Percentiles rank a stretch among this genome's conserved stretches.
Conservation (phyloP, 2,888 invertebrate species). For the Tetragonula carbonaria region DNA sequence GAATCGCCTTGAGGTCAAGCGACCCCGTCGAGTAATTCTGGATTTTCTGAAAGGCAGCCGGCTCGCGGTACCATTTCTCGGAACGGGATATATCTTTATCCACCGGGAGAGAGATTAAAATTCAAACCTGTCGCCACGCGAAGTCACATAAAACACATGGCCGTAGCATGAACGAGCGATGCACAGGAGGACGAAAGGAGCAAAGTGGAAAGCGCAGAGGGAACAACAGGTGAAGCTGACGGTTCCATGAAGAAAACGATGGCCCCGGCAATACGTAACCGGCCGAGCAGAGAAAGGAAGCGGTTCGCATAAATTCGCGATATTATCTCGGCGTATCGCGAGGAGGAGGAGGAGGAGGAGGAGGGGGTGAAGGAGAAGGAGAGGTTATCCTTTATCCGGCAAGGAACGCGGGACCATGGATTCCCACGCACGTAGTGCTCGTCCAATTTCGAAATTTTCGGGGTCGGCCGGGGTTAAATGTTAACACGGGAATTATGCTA, state of each 20-base stretch:
- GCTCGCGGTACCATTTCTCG: not conserved
- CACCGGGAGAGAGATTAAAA: not conserved
- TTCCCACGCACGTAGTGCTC: constrained; percentile 67
- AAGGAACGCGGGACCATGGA: constrained; percentile 53
- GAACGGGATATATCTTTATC: constrained; percentile 8
- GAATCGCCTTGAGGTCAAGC: no score
- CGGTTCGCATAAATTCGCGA: constrained; percentile 72
- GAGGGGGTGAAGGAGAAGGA: no score
- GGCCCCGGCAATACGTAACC: constrained; percentile 29
- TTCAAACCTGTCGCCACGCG: not conserved
- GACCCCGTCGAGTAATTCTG: not conserved
- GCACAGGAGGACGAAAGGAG: not conserved
- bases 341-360: constrained; percentile 32
- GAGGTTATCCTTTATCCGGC: constrained; percentile 46
- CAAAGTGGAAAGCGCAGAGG: constrained; percentile 15
- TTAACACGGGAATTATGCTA: constrained; percentile 81
- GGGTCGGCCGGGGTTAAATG: constrained; percentile 75
- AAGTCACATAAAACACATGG: not conserved
- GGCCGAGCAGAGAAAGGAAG: constrained; percentile 57
- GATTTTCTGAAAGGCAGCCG: not conserved
- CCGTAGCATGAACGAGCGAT: not conserved
- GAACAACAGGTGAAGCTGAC: constrained; percentile 43
- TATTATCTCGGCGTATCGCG: constrained; percentile 69
- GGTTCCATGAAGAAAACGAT: constrained; percentile 21
- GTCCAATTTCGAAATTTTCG: constrained; percentile 71